Evolutionary conservation across 2,888 invertebrate species (phyloP).

Genomic region (Caradrina kadenii): DNA sequence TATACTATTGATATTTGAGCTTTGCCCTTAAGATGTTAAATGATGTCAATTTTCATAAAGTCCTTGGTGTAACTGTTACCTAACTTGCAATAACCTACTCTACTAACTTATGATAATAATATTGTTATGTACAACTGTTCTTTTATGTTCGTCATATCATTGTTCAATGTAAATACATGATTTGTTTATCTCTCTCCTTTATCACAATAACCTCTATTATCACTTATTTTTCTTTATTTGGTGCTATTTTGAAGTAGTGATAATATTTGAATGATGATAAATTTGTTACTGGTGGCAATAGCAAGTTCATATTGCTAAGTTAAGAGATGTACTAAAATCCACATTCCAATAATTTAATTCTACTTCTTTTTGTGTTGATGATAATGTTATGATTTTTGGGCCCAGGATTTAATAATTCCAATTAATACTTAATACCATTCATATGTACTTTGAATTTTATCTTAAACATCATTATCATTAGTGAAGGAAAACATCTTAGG

Average conservation of each 20-base stretch:
- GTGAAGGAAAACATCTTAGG: too few species aligned
- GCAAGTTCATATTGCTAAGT: background rate
- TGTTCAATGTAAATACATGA: constrained; percentile 39
- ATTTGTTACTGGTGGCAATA: constrained; percentile 9
- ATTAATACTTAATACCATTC: too few species aligned
- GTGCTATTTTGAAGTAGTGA: constrained; percentile 28
- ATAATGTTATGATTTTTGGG: too few species aligned
- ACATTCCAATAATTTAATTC: too few species aligned
- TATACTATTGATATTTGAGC: background rate
- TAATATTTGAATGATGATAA: constrained; percentile 29
- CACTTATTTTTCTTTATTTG: constrained; percentile 38
- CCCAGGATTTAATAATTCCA: too few species aligned
- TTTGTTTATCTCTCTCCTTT: constrained; percentile 43
- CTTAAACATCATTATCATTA: too few species aligned
- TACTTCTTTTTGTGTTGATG: too few species aligned
- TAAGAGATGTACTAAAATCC: background rate
- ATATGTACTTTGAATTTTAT: too few species aligned
- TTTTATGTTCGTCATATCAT: constrained; percentile 36
- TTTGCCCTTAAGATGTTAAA: background rate
- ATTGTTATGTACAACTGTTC: constrained; percentile 1
- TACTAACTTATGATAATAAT: constrained; percentile 12
- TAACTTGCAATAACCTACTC: constrained; percentile 24
- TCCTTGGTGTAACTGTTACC: constrained; percentile 2
- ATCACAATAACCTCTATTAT: constrained; percentile 55
- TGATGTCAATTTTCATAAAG: constrained; percentile 8